Conservation (phyloP, 2,113 vertebrate species). For the Elgaria multicarinata region DNA sequence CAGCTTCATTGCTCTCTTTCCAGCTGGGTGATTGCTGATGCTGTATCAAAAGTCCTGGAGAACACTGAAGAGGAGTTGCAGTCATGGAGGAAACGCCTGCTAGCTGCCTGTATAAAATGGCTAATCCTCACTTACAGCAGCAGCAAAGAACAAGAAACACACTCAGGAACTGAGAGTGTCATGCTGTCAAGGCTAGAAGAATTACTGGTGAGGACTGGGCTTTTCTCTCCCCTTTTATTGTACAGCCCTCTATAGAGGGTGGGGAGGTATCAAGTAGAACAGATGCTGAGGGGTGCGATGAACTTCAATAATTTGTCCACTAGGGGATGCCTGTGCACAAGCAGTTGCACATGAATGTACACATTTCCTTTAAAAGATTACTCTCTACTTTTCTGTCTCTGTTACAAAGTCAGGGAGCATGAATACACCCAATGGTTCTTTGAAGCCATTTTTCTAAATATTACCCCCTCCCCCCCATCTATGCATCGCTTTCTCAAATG, state of each 20-base stretch:
- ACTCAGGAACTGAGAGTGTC: conserved; percentile 74
- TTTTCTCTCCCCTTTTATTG: background rate
- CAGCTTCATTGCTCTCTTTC: background rate
- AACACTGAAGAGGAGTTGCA: conserved; percentile 66
- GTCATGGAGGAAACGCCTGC: conserved; percentile 82
- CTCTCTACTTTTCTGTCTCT: background rate
- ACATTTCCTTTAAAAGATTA: background rate
- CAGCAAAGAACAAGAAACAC: conserved; percentile 63
- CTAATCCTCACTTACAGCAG: conserved; percentile 75
- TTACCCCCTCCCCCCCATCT: background rate
- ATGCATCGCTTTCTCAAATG: background rate
- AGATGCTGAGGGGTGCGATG: background rate
- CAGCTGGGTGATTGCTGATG: conserved; percentile 90
- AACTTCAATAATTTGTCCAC: background rate
- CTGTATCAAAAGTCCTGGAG: conserved; percentile 77
- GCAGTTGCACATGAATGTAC: background rate
- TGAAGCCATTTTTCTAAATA: background rate
- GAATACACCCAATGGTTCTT: background rate
- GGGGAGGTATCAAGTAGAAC: background rate
- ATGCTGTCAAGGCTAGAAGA: conserved; percentile 80
- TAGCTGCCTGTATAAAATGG: conserved; percentile 81
- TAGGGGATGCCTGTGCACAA: background rate
- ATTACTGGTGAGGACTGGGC: conserved; percentile 75
- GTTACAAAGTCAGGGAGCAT: background rate
- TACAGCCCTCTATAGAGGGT: background rate